Evolutionary conservation across 2,888 invertebrate genomes (phyloP).

Genomic region (Harpalus rubripes): DNA sequence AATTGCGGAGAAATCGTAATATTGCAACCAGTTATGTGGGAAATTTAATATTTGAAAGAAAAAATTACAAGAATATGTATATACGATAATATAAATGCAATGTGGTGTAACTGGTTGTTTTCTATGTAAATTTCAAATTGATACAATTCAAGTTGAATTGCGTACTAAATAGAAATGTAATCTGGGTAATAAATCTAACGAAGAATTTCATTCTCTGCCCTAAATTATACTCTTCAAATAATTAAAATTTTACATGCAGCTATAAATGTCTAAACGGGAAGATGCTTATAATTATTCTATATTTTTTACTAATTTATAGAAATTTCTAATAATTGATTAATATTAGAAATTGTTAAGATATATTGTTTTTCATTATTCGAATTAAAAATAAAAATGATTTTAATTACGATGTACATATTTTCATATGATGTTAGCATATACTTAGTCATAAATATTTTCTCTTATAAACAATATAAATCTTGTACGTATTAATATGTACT

Average conservation of each 20-base stretch:
- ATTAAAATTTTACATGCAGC: too few species aligned
- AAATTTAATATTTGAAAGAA: neutral
- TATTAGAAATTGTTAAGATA: conserved; percentile 24
- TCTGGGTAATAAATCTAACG: neutral
- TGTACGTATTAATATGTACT: too few species aligned
- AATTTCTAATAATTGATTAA: conserved; percentile 23
- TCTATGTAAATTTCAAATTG: neutral
- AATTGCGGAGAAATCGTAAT: conserved; percentile 15
- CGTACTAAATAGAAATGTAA: neutral
- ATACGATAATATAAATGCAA: neutral
- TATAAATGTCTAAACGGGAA: too few species aligned
- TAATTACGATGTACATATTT: too few species aligned
- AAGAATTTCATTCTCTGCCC: neutral
- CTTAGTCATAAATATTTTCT: too few species aligned
- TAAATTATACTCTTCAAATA: neutral
- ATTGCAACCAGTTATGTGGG: neutral
- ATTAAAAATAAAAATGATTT: too few species aligned
- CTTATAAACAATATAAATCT: too few species aligned
- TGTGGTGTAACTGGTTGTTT: neutral
- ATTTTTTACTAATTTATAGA: neutral
- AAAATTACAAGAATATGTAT: neutral
- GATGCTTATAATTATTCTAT: too few species aligned
- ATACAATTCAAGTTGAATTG: conserved; percentile 2
- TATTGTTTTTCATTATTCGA: too few species aligned
- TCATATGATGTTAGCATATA: too few species aligned